phyloP scores from a whole-genome alignment of 2,113 vertebrate species.

The Sakesphorus luctuosus region DNA sequence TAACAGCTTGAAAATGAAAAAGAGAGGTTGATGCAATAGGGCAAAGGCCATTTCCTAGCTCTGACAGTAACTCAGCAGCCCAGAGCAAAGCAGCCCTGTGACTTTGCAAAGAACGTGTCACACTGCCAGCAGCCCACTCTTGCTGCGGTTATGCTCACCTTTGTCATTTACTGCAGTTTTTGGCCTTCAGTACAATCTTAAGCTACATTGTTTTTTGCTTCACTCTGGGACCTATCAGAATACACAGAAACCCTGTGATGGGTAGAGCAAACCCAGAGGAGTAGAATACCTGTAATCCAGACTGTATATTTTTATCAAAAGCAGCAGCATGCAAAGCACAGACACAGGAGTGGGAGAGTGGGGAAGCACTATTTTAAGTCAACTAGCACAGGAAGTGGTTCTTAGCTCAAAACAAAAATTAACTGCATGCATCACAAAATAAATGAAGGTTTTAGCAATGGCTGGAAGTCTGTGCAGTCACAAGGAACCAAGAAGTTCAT shows the following conservation, averaged over 20 bases:
- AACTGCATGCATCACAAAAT: neutral
- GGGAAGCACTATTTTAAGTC: neutral
- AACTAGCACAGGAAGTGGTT: neutral
- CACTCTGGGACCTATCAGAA: neutral
- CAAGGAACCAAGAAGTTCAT: neutral
- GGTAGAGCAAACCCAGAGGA: neutral
- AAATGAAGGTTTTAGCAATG: neutral
- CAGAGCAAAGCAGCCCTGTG: neutral
- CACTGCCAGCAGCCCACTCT: neutral
- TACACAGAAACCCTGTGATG: neutral
- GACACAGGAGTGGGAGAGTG: neutral
- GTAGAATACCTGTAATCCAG: neutral
- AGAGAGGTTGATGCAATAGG: neutral
- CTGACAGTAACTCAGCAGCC: neutral
- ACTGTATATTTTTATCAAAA: neutral
- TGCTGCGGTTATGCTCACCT: neutral
- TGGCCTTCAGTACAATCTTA: neutral
- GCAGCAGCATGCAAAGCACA: neutral
- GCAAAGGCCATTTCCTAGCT: slow-evolving; percentile 11
- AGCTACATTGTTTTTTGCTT: neutral
- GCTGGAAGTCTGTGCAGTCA: neutral
- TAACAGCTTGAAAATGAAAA: neutral
- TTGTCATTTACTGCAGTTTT: neutral
- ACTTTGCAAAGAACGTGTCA: neutral
- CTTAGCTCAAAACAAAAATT: neutral